These are phyloP conservation scores for Cryptotermes secundus DNA, from an alignment of 1,140 invertebrate genomes.

Conservation along the genomic window DNA sequence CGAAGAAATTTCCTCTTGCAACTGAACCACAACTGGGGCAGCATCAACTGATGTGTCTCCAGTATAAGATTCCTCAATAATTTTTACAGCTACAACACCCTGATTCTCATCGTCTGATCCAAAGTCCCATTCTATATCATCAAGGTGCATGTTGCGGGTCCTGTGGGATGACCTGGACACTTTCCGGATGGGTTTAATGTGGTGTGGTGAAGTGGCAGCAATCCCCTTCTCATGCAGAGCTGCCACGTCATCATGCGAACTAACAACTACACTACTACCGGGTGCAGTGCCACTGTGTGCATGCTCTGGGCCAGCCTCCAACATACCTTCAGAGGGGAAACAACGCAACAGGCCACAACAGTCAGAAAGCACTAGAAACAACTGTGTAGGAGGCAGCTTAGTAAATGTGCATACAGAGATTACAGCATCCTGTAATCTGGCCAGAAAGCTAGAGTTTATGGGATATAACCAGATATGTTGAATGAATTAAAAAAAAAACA, in stretches of 20 bases:
- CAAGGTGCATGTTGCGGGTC: background rate
- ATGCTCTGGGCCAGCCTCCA: slow-evolving; percentile 26
- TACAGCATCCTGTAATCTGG: background rate
- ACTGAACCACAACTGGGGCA: background rate
- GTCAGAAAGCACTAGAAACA: slow-evolving; percentile 16
- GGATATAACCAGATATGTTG: background rate
- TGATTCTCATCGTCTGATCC: slow-evolving; percentile 23
- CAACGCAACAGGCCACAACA: slow-evolving; percentile 11
- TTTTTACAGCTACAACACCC: slow-evolving; percentile 20
- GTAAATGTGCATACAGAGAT: slow-evolving; percentile 5
- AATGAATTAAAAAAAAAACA: background rate
- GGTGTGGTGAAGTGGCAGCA: slow-evolving; percentile 18
- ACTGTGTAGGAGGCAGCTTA: background rate
- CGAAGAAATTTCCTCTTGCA: background rate
- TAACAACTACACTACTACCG: slow-evolving; percentile 31
- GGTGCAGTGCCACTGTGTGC: slow-evolving; percentile 27
- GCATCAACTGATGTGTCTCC: background rate
- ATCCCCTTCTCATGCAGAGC: slow-evolving; percentile 31
- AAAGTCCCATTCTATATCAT: slow-evolving; percentile 32
- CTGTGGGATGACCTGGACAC: background rate
- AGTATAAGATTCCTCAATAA: background rate
- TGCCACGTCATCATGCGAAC: slow-evolving; percentile 29
- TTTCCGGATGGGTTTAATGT: slow-evolving; percentile 30
- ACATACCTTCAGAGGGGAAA: slow-evolving; percentile 31
- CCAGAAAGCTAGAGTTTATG: background rate